A percentile compares a stretch with the other conserved stretches of the same genome.
Conservation (phyloP, 2,888 invertebrate genomes). For the Pasiphila rectangulata region DNA sequence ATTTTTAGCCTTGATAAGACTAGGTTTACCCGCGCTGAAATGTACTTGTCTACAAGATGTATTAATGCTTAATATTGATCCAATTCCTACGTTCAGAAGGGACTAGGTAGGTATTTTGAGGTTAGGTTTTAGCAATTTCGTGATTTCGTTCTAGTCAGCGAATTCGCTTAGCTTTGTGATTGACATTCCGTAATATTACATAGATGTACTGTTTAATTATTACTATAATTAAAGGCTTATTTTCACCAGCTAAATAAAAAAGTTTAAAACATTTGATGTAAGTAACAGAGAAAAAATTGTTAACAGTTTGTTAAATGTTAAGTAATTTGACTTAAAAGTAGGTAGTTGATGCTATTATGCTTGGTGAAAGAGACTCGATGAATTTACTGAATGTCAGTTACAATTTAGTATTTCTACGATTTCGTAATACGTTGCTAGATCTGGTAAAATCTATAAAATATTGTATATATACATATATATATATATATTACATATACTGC, state of each 20-base stretch:
- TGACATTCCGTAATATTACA: slow-evolving; percentile 25
- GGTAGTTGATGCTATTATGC: not conserved
- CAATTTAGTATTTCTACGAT: slow-evolving; percentile 41
- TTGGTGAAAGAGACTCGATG: slow-evolving; percentile 3
- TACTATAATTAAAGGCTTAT: not conserved
- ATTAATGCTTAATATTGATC: not conserved
- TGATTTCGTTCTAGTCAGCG: slow-evolving; percentile 24
- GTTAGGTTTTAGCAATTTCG: slow-evolving; percentile 12
- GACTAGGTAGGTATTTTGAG: slow-evolving; percentile 1
- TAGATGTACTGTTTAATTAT: slow-evolving; percentile 9
- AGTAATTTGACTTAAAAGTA: not conserved
- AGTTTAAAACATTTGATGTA: not conserved
- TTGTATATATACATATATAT: slow-evolving; percentile 45
- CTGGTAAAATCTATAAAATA: slow-evolving; percentile 40
- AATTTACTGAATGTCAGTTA: slow-evolving; percentile 35
- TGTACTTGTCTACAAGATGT: slow-evolving; percentile 4
- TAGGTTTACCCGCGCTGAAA: slow-evolving; percentile 7
- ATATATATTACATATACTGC: slow-evolving; percentile 30
- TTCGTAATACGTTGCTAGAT: slow-evolving; percentile 45
- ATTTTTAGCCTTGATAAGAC: slow-evolving; percentile 9
- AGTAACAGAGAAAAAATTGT: too few relatives aligned
- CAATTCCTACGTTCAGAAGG: slow-evolving; percentile 1
- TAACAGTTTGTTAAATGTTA: not conserved
- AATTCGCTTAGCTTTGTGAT: slow-evolving; percentile 17
- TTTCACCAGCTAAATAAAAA: slow-evolving; percentile 3